A percentile compares a stretch with the other conserved stretches of the same genome.
Conservation (phyloP, 2,113 vertebrate genomes). For the Garra rufa region DNA sequence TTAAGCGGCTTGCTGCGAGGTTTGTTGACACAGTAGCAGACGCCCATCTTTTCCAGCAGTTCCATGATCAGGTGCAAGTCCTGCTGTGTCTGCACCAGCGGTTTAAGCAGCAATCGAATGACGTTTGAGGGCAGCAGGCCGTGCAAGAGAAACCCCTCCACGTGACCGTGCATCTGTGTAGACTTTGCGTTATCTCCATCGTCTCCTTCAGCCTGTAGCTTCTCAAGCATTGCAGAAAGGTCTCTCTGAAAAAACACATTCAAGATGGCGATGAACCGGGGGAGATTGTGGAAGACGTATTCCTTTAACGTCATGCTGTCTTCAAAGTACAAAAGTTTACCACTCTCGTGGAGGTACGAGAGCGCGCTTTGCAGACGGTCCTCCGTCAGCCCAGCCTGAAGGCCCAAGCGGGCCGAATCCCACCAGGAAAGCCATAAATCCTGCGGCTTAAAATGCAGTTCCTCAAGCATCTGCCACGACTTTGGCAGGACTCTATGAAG, state of each 20-base stretch:
- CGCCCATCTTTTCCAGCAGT: constrained; percentile 96
- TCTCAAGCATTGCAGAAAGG: constrained; percentile 81
- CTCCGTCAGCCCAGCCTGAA: constrained; percentile 94
- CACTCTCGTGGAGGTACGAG: constrained; percentile 93
- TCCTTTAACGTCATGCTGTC: constrained; percentile 90
- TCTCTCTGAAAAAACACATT: constrained; percentile 95
- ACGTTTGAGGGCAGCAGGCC: constrained; percentile 89
- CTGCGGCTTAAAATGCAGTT: constrained; percentile 89
- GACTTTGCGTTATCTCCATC: constrained; percentile 76
- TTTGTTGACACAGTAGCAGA: constrained; percentile 96
- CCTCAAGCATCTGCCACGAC: constrained; percentile 97
- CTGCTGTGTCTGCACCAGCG: constrained; percentile 89
- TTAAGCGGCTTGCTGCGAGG: constrained; percentile 87
- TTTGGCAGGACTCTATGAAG: constrained; percentile 90
- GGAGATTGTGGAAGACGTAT: constrained; percentile 95
- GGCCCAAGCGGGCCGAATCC: constrained; percentile 92
- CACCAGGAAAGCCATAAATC: constrained; percentile 95
- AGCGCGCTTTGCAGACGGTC: constrained; percentile 93
- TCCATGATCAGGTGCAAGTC: constrained; percentile 92
- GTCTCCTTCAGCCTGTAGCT: constrained; percentile 77
- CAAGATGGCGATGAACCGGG: constrained; percentile 90
- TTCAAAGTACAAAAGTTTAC: constrained; percentile 96
- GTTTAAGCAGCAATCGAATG: constrained; percentile 88
- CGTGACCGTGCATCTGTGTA: constrained; percentile 86
- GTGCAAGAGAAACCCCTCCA: constrained; percentile 89